phyloP scores from a whole-genome alignment of 2,113 vertebrate species.

The Psophia crepitans region DNA sequence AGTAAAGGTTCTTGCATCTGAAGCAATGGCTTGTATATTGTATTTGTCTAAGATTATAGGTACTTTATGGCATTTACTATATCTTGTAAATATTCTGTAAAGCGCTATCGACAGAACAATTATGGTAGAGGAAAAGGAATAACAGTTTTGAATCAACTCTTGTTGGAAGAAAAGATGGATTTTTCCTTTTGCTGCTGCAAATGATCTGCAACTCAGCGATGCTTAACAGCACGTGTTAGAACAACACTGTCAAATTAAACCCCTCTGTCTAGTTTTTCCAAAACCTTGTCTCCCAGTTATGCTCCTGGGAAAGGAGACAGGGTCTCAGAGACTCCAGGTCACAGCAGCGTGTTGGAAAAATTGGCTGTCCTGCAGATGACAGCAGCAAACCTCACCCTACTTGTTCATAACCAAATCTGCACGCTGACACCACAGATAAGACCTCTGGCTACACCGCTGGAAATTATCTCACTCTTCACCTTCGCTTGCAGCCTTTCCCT shows the following conservation, averaged over 20 bases:
- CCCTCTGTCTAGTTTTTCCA: background rate
- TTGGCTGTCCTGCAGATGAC: background rate
- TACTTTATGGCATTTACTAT: slow-evolving; percentile 1
- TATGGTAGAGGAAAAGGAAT: background rate
- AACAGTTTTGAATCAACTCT: slow-evolving; percentile 13
- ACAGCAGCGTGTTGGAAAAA: background rate
- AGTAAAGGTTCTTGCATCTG: slow-evolving; percentile 22
- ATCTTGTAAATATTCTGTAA: slow-evolving; percentile 42
- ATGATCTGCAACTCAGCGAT: background rate
- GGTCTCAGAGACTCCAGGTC: background rate
- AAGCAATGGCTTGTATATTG: background rate
- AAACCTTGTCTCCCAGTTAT: background rate
- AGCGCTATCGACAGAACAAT: background rate
- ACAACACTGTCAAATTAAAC: background rate
- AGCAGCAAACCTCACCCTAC: background rate
- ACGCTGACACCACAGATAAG: background rate
- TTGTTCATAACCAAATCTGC: background rate
- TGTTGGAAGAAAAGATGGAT: background rate
- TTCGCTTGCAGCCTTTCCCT: background rate
- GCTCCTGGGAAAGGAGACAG: background rate
- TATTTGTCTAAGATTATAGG: slow-evolving; percentile 43
- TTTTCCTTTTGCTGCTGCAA: background rate
- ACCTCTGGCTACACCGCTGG: background rate
- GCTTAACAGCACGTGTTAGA: background rate
- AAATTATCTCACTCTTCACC: background rate